These are phyloP conservation scores for cattle (Bos taurus) DNA, from an alignment of 2,113 vertebrate genomes.

Conservation along the genomic window ARS-UCD2.0 NC_037333.1:78821501-78822000, in stretches of 20 bases:
- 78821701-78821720: neutral
- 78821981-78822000: neutral
- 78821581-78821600: no score
- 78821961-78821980: neutral
- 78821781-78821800: neutral
- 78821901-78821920: neutral
- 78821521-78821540: neutral
- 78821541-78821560: no score
- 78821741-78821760: neutral
- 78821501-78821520: neutral
- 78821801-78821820: neutral
- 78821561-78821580: no score
- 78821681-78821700: fast-evolving
- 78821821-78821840: neutral
- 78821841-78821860: neutral
- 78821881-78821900: neutral
- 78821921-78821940: neutral
- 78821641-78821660: no score
- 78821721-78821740: neutral
- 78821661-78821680: neutral
- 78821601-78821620: no score
- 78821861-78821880: neutral
- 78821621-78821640: no score
- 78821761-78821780: neutral
- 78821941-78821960: neutral